A percentile compares a stretch with the other conserved stretches of the same genome.
Evolutionary conservation across 2,113 vertebrate species (phyloP).

Genomic region (Herpetotheres cachinnans): DNA sequence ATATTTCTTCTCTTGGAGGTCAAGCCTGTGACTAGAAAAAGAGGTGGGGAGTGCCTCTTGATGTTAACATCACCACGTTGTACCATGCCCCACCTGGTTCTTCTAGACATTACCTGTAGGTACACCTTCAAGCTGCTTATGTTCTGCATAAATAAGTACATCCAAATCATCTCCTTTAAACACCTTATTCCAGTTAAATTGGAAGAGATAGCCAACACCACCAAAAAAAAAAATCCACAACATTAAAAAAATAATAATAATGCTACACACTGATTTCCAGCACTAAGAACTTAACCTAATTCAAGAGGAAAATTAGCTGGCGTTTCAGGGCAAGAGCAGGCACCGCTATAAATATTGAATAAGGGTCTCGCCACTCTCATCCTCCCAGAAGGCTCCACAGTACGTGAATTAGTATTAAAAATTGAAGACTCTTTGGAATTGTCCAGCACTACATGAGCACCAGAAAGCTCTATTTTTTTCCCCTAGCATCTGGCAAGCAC

Average conservation of each 20-base stretch:
- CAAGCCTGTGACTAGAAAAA: too few relatives aligned
- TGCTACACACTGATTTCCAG: not conserved
- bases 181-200: not conserved
- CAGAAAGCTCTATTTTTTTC: not conserved
- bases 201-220: not conserved
- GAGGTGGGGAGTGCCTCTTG: not conserved
- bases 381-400: not conserved
- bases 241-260: not conserved
- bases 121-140: not conserved
- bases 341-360: not conserved
- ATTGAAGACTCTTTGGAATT: not conserved
- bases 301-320: not conserved
- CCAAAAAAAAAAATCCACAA: not conserved
- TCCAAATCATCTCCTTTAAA: not conserved
- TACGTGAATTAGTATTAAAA: not conserved
- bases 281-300: not conserved
- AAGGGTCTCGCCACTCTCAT: not conserved
- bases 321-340: not conserved
- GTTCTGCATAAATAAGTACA: not conserved
- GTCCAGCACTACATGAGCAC: not conserved
- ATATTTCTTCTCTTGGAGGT: not conserved
- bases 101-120: not conserved
- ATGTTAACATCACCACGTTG: not conserved
- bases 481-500: not conserved
- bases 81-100: too few relatives aligned